Evolutionary conservation across 1,140 invertebrate genomes (phyloP).

Genomic region (Magallana gigas): DNA sequence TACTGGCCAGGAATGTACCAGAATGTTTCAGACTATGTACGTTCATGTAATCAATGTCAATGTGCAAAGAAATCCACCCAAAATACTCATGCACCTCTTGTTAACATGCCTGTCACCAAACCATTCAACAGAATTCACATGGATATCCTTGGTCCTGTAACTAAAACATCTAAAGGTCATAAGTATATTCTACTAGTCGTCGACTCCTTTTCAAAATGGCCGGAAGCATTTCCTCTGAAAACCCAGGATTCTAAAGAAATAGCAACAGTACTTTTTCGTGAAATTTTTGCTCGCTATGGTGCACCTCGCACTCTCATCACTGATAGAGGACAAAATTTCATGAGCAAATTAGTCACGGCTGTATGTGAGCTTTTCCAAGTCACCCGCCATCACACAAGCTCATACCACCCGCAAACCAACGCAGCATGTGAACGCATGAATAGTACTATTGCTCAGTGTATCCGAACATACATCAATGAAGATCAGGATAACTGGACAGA

Average conservation of each 20-base stretch:
- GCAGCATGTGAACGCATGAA: constrained; percentile 47
- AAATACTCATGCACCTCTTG: constrained; percentile 17
- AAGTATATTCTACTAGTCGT: constrained; percentile 60
- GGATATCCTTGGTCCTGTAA: constrained; percentile 58
- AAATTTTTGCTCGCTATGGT: constrained; percentile 61
- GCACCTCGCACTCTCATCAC: constrained; percentile 52
- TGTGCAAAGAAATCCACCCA: constrained; percentile 41
- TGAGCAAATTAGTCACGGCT: constrained; percentile 55
- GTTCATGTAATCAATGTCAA: constrained; percentile 57
- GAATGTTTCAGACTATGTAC: constrained; percentile 51
- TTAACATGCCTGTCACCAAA: constrained; percentile 48
- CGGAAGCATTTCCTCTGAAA: constrained; percentile 56
- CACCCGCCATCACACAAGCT: constrained; percentile 42
- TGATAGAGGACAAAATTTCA: constrained; percentile 59
- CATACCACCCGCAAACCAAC: constrained; percentile 57
- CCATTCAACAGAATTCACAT: constrained; percentile 56
- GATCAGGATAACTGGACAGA: constrained; percentile 55
- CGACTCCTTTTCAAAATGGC: constrained; percentile 57
- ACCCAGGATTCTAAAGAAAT: constrained; percentile 58
- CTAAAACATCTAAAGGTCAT: constrained; percentile 52
- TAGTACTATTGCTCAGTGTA: constrained; percentile 45
- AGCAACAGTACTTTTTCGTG: constrained; percentile 55
- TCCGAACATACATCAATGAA: constrained; percentile 50
- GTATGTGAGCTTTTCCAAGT: constrained; percentile 60
- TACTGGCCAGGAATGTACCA: constrained; percentile 50